Conservation (phyloP, 2,888 invertebrate genomes). For the Microchrysa polita region DNA sequence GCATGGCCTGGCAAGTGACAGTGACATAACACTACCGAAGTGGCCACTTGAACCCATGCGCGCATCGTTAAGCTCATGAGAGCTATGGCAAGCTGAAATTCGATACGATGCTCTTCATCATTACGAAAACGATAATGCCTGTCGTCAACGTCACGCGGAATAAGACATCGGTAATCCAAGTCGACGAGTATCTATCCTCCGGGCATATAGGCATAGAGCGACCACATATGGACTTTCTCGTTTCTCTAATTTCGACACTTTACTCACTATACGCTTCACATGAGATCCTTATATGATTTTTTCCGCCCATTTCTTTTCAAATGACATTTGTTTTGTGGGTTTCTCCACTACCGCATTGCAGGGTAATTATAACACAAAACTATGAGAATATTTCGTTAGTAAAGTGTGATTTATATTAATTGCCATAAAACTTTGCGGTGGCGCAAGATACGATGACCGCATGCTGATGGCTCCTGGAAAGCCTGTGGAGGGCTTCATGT, state of each 20-base stretch:
- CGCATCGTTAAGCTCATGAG: background rate
- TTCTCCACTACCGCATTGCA: background rate
- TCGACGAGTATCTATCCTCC: background rate
- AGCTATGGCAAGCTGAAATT: slow-evolving; percentile 17
- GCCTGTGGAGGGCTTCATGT: background rate
- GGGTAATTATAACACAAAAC: slow-evolving; percentile 5
- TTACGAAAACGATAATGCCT: background rate
- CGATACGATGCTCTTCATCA: background rate
- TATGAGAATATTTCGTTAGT: background rate
- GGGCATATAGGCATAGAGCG: slow-evolving; percentile 11
- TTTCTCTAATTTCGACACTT: background rate
- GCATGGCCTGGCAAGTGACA: background rate
- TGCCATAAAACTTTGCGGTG: background rate
- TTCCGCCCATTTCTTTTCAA: background rate
- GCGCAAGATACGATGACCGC: slow-evolving; percentile 11
- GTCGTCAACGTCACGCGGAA: background rate
- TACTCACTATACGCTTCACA: slow-evolving; percentile 1
- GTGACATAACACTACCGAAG: background rate
- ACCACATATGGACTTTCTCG: slow-evolving; percentile 28
- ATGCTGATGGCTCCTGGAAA: slow-evolving; percentile 13
- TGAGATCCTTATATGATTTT: slow-evolving; percentile 25
- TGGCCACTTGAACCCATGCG: background rate
- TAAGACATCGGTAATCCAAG: slow-evolving; percentile 3
- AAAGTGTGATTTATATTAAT: slow-evolving; percentile 38
- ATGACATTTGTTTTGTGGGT: slow-evolving; percentile 1